Conservation (phyloP, 2,888 invertebrate species). For the Flexamia atlantica region DNA sequence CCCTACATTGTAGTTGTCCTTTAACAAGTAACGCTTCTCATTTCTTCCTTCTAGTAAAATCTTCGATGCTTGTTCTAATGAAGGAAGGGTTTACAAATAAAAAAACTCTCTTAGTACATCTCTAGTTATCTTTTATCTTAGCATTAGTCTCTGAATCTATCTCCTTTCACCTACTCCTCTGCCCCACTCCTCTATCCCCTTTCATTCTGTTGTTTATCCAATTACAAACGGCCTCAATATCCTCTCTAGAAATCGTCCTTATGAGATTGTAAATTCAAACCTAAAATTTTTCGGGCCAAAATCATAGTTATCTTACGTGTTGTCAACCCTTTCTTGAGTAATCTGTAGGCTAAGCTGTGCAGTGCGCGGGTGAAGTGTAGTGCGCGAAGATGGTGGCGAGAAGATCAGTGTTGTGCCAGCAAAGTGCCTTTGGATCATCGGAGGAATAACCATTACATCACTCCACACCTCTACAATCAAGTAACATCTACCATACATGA, state of each 20-base stretch:
- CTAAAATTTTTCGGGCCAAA: background rate
- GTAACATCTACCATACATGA: conserved; percentile 23
- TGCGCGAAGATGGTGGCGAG: conserved; percentile 33
- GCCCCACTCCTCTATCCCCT: background rate
- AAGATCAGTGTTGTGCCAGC: conserved; percentile 39
- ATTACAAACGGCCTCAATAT: background rate
- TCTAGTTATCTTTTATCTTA: background rate
- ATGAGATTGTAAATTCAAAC: background rate
- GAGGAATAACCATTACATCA: background rate
- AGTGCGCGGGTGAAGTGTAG: conserved; percentile 51
- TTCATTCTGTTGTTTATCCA: background rate
- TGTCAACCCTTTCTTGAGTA: conserved; percentile 49
- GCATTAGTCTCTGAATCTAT: conserved; percentile 1
- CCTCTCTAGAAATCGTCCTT: background rate
- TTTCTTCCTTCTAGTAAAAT: conserved; percentile 14
- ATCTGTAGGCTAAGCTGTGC: conserved; percentile 15
- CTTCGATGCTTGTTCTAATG: background rate
- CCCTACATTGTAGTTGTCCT: conserved; percentile 14
- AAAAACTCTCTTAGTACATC: background rate
- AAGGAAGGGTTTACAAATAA: conserved; percentile 51
- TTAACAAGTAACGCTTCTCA: background rate
- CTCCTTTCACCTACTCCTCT: background rate
- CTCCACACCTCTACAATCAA: conserved; percentile 18
- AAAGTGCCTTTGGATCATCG: background rate
- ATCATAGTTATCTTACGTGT: background rate